Base-by-base conservation (phyloP, 2,113 vertebrate species). In the Myotis lucifugus region DNA sequence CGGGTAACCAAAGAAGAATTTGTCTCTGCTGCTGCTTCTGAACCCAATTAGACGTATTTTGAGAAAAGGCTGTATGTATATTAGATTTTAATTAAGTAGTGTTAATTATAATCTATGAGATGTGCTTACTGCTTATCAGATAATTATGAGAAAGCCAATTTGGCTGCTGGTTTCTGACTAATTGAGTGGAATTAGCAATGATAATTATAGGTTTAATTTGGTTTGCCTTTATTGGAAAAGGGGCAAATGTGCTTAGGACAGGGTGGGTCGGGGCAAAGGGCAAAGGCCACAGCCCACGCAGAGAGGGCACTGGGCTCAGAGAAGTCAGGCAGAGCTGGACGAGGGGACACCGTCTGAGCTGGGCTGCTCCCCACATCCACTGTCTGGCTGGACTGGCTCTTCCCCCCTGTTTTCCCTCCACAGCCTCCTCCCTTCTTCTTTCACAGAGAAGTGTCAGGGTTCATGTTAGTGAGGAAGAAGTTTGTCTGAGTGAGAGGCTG, bases 21-120 rank as follows among this genome's bases (percentile, higher is more conserved):
- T 97, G 97, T 93, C 95, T 92, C 97, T 97, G 93, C 83, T 79
- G 89, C 96, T 94, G 95, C 42, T 95, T 97, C 93, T 96, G 97
- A 98, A 97, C 98, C 97, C 98, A 98, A 98, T 98, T 98, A 98
- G 97, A 96, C 96, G 76, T 98, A 98, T 98, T 98, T 98, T 97
- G 94, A 98, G 98, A 98, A 98, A 97, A 98, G 98, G 98, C 98
- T 98, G 96, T 97, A 98, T 98, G 98, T 98, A 98, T 98, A 98
- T 98, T 98, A 98, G 98, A 98, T 98, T 98, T 98, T 99, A 99
- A 99, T 99, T 98, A 99, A 98, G 98, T 98, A 98, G 97, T 98
- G 98, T 99, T 99, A 99, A 99, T 99, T 99, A 99, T 98, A 98
- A 98, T 98, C 98, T 98, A 98, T 98, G 98, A 98, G 98, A 98